phyloP scores from a whole-genome alignment of 2,888 invertebrate species.

The Heteropelma amictum region DNA sequence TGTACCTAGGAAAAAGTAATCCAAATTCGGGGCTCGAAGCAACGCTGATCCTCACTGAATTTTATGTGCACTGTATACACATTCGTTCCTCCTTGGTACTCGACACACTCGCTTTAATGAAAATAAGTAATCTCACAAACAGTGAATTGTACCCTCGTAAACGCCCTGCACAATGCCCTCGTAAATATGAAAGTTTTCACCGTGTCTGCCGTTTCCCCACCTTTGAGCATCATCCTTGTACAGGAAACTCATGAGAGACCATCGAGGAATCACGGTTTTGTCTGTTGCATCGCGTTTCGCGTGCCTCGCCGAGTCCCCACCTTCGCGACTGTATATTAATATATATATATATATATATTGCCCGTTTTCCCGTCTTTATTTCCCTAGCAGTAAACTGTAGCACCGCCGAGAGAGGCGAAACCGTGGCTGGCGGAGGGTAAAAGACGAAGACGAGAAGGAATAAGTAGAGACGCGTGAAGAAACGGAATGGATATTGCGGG shows the following conservation, averaged over 20 bases:
- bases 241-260: conserved; percentile 31
- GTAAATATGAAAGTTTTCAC: conserved; percentile 73
- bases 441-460: background rate
- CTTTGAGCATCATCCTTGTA: conserved; percentile 29
- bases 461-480: conserved; percentile 44
- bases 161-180: conserved; percentile 67
- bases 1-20: background rate
- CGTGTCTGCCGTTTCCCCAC: background rate
- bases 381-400: conserved; percentile 54
- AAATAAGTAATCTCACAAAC: conserved; percentile 75
- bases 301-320: conserved; percentile 35
- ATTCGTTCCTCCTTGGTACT: conserved; percentile 19
- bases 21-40: background rate
- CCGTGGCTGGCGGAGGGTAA: conserved; percentile 29
- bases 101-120: conserved; percentile 69
- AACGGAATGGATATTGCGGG: conserved; percentile 64
- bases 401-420: conserved; percentile 26
- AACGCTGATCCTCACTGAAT: background rate
- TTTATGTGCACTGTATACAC: background rate
- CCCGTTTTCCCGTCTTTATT: conserved; percentile 31
- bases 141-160: conserved; percentile 73
- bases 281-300: conserved; percentile 41
- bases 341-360: no score
- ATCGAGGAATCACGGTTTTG: conserved; percentile 5
- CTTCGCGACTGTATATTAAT: conserved; percentile 12